A percentile compares a stretch with the other conserved stretches of the same genome.
Conservation (phyloP, 2,888 invertebrate species). For the Ametastegia equiseti region DNA sequence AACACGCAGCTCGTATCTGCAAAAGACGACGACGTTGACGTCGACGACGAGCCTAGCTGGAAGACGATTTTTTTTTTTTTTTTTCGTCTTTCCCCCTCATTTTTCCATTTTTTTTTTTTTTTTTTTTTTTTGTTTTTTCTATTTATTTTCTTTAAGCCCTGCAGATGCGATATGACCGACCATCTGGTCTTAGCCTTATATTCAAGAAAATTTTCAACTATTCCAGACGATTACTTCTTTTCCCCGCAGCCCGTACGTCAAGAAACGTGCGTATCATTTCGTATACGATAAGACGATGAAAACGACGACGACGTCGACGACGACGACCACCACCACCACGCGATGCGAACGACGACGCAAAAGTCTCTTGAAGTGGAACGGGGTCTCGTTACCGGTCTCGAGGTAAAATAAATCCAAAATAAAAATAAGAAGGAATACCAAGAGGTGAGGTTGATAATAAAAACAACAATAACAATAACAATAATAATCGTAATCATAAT, state of each 20-base stretch:
- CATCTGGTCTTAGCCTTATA: constrained; percentile 8
- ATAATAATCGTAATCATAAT: neutral
- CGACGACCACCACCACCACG: too few relatives aligned
- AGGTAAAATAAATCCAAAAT: neutral
- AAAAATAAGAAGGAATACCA: neutral
- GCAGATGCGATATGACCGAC: constrained; percentile 5
- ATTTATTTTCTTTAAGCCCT: neutral
- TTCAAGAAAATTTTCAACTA: constrained; percentile 38
- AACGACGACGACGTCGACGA: constrained; percentile 53
- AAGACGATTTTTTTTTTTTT: constrained; percentile 26
- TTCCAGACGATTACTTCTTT: constrained; percentile 38
- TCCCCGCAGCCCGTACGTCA: constrained; percentile 12
- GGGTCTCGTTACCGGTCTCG: neutral
- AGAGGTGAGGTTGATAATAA: neutral
- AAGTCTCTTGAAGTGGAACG: constrained; percentile 8
- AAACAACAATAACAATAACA: neutral
- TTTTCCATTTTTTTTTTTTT: neutral
- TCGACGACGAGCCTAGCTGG: neutral
- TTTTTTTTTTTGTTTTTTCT: neutral
- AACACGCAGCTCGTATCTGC: constrained; percentile 18
- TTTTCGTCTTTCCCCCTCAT: neutral
- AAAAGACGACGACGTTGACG: neutral
- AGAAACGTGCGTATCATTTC: constrained; percentile 25
- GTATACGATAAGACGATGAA: constrained; percentile 52
- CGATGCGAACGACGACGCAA: too few relatives aligned